Conservation (phyloP, 2,888 invertebrate genomes). For the Acrocera orbiculus region DNA sequence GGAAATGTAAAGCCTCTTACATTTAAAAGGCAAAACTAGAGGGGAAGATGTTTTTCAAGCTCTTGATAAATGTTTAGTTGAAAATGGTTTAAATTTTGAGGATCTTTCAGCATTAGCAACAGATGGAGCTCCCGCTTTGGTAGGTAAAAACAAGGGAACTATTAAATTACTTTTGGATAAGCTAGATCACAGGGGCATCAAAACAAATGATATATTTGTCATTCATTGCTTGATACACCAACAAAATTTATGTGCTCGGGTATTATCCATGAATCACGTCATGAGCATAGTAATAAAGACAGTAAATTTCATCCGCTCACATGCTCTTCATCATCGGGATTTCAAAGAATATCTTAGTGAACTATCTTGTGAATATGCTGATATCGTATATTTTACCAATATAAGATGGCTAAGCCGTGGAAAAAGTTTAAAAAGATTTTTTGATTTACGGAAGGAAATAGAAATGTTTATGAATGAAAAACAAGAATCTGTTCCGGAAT, state of each 20-base stretch:
- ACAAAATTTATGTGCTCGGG: too few relatives aligned
- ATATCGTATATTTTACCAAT: conserved; percentile 4
- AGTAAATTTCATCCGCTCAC: too few relatives aligned
- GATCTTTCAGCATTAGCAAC: conserved; percentile 5
- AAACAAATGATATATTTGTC: too few relatives aligned
- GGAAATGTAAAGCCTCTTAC: too few relatives aligned
- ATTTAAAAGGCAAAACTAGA: conserved; percentile 1
- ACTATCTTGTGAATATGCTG: conserved; percentile 6
- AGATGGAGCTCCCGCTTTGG: conserved; percentile 3
- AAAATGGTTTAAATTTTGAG: conserved; percentile 5
- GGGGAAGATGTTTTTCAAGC: too few relatives aligned
- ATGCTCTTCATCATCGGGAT: conserved; percentile 2
- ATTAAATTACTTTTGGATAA: too few relatives aligned
- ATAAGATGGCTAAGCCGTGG: conserved; percentile 6
- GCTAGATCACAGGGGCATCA: too few relatives aligned
- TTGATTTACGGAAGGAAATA: conserved; percentile 6
- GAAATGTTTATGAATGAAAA: conserved; percentile 3
- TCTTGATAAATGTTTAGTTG: too few relatives aligned
- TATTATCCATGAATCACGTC: too few relatives aligned
- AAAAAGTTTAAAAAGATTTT: conserved; percentile 6
- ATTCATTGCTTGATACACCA: too few relatives aligned
- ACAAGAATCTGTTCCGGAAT: background rate
- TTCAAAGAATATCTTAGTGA: conserved; percentile 3
- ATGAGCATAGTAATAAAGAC: too few relatives aligned
- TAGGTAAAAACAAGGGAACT: conserved; percentile 8